These are phyloP conservation scores for Erethizon dorsatum DNA, from an alignment of 2,797 vertebrate species.

Conservation along the genomic window DNA sequence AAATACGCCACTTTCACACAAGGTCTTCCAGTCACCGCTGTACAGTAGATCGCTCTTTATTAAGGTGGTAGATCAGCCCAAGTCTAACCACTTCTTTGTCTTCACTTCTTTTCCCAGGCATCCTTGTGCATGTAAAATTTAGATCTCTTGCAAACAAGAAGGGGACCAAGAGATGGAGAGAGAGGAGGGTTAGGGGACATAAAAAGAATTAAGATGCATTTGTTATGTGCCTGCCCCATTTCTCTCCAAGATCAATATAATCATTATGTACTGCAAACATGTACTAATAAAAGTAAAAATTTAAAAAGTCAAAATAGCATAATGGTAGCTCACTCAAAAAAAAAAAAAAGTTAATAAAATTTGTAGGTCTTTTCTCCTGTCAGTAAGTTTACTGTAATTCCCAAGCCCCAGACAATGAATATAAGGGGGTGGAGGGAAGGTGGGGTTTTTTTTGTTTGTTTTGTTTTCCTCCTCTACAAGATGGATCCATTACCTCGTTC, in stretches of 20 bases:
- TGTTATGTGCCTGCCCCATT: neutral
- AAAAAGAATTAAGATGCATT: neutral
- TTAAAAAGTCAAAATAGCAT: neutral
- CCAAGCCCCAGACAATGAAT: neutral
- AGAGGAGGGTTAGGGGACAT: neutral
- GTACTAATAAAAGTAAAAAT: neutral
- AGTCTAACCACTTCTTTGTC: neutral
- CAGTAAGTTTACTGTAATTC: neutral
- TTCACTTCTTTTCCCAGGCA: neutral
- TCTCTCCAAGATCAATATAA: neutral
- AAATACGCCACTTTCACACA: too few relatives aligned
- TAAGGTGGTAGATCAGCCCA: neutral
- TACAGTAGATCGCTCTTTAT: neutral
- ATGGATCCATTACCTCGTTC: neutral
- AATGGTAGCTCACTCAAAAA: neutral
- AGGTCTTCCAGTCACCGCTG: neutral
- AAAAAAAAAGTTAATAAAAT: neutral
- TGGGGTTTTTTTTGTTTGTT: neutral
- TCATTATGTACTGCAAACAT: neutral
- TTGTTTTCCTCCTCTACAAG: neutral
- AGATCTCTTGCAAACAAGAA: neutral
- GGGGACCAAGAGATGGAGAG: neutral
- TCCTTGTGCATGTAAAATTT: neutral
- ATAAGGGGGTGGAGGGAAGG: neutral
- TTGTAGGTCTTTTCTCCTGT: neutral